These are phyloP conservation scores for Nephrotoma guestfalica DNA, from an alignment of 2,888 invertebrate genomes.

Conservation along the genomic window DNA sequence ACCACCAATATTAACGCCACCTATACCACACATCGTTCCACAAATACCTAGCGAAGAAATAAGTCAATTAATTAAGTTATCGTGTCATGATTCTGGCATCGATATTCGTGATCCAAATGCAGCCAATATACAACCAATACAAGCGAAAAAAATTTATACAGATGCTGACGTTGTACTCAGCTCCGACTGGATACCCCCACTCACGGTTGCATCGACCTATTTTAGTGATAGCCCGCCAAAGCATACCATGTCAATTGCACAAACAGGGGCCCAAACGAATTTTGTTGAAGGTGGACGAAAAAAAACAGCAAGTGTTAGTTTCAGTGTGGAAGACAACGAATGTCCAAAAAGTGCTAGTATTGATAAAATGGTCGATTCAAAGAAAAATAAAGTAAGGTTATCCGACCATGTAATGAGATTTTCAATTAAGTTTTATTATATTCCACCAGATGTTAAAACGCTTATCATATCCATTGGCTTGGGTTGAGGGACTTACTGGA, in stretches of 20 bases:
- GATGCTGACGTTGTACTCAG: constrained; percentile 80
- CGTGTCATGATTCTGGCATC: constrained; percentile 81
- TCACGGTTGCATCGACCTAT: constrained; percentile 59
- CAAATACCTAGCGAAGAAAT: constrained; percentile 32
- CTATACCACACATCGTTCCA: not conserved
- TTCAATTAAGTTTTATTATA: not conserved
- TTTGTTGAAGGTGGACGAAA: constrained; percentile 39
- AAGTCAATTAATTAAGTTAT: constrained; percentile 58
- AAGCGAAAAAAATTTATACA: constrained; percentile 50
- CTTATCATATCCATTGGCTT: constrained; percentile 77
- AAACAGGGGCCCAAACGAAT: constrained; percentile 20
- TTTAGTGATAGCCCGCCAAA: constrained; percentile 39
- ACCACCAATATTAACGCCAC: not conserved
- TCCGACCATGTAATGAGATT: not conserved
- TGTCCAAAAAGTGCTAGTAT: constrained; percentile 10
- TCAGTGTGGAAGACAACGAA: constrained; percentile 46
- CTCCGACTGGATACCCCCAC: constrained; percentile 76
- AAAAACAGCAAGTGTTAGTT: constrained; percentile 57
- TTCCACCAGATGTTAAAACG: constrained; percentile 70
- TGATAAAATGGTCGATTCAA: constrained; percentile 34
- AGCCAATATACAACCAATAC: constrained; percentile 47
- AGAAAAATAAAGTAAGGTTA: constrained; percentile 55
- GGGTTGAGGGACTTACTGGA: constrained; percentile 80
- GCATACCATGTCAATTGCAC: constrained; percentile 23
- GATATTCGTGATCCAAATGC: constrained; percentile 60